Percentiles rank a stretch among this genome's conserved stretches.
phyloP scores from a whole-genome alignment of 2,797 vertebrate species.

The Spatula clypeata region DNA sequence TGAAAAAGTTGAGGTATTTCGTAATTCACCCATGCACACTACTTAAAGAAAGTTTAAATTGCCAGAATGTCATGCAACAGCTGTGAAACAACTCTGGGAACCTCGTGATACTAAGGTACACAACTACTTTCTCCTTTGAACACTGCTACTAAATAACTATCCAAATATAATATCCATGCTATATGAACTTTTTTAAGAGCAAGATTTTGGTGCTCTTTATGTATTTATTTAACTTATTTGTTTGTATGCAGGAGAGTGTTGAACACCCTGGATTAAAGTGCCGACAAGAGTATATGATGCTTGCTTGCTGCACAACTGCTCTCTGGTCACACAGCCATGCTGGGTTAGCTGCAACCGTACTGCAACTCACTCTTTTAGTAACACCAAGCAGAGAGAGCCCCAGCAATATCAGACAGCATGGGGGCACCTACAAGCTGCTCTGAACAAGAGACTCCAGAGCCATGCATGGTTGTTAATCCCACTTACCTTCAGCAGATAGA shows the following conservation, averaged over 20 bases:
- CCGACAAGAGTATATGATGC: fast-evolving
- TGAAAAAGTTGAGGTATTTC: not conserved
- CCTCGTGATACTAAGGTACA: not conserved
- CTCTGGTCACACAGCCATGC: fast-evolving
- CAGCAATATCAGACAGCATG: not conserved
- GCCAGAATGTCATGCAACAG: not conserved
- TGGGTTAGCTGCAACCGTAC: fast-evolving
- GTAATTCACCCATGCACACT: not conserved
- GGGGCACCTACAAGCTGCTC: not conserved
- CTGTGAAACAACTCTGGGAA: not conserved
- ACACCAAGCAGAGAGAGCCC: too few species aligned
- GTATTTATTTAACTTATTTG: not conserved
- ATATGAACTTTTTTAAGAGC: not conserved
- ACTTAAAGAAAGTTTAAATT: not conserved
- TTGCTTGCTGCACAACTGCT: not conserved
- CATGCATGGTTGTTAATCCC: not conserved
- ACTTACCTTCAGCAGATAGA: not conserved
- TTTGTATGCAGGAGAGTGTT: not conserved
- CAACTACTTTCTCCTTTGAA: not conserved
- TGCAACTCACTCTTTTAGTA: too few species aligned
- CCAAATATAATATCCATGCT: not conserved
- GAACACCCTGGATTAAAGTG: not conserved
- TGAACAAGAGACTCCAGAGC: not conserved
- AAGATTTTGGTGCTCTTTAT: not conserved
- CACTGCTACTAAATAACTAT: not conserved